phyloP scores from a whole-genome alignment of 1,140 invertebrate genomes.

The Melitaea cinxia region DNA sequence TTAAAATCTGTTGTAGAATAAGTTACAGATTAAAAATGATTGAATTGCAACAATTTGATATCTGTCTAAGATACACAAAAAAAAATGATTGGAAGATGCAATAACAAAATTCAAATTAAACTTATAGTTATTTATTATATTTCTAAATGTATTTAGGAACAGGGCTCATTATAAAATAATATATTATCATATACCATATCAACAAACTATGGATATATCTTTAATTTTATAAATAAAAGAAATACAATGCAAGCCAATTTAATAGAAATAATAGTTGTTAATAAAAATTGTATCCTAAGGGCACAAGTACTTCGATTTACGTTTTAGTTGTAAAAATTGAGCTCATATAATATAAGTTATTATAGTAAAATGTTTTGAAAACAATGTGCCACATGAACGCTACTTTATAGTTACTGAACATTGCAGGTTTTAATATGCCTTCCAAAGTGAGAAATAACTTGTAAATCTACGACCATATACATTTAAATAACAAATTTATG shows the following conservation, averaged over 20 bases:
- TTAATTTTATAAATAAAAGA: slow-evolving; percentile 6
- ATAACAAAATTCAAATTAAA: background rate
- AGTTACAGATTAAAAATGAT: slow-evolving; percentile 16
- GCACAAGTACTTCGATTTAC: slow-evolving; percentile 73
- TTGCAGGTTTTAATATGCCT: background rate
- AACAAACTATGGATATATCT: slow-evolving; percentile 11
- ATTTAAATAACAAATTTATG: too few relatives aligned
- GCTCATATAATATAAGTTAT: slow-evolving; percentile 50
- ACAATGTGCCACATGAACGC: slow-evolving; percentile 64
- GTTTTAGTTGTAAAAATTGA: slow-evolving; percentile 54
- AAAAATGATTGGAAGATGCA: background rate
- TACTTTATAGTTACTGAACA: slow-evolving; percentile 19
- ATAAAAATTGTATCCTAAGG: slow-evolving; percentile 43
- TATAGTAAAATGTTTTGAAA: slow-evolving; percentile 46
- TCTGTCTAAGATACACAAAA: background rate
- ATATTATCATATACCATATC: slow-evolving; percentile 15
- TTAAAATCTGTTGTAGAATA: slow-evolving; percentile 34
- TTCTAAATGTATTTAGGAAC: background rate
- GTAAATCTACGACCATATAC: too few relatives aligned
- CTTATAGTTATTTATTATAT: background rate
- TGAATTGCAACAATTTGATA: background rate
- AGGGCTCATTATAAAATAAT: slow-evolving; percentile 13
- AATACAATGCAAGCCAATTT: slow-evolving; percentile 14
- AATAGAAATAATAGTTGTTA: slow-evolving; percentile 18
- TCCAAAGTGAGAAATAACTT: too few relatives aligned